Evolutionary conservation across 2,888 invertebrate species (phyloP), one percentile per base, ranked within the genome.

Genomic region (Strigamia crassipes): DNA sequence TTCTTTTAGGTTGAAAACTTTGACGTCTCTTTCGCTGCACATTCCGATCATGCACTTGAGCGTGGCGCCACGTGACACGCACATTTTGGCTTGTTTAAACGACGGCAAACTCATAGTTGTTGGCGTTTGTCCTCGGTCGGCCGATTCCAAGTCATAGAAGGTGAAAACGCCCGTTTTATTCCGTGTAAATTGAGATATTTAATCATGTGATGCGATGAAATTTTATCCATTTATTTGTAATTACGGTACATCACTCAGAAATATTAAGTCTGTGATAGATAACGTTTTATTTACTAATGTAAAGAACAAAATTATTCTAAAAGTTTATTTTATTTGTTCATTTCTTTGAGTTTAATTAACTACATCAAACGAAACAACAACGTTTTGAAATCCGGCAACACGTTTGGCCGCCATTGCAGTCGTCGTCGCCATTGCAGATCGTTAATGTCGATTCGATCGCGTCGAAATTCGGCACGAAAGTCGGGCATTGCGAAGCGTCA

Each of bases 21-120:
- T 80, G 46, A 82, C 82, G 46, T 21, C 85, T 0, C 82, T 88
- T 78, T 86, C 86, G 13, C 85, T 88, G 86, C 66, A 81, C 42
- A 27, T 81, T 38, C 81, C 81, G 8, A 51, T 81, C 9, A 12
- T 51, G 15, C 81, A 81, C 27, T 9, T 81, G 81, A 27, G 73
- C 38, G 18, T 73, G 41, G 42, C 82, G 73, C 21, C 81, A 78
- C 46, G 31, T 86, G 1, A 86, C 87, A 21, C 84, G 46, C 92
- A 92, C 85, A 88, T 92, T 81, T 86, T 92, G 83, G 91, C 90
- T 0, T 91, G 91, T 0, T 87, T 92, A 18, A 87, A 89, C 1
- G 91, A 92, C 85, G 92, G 92, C 15, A 79, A 82, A 61, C 51
- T 83, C 15, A 83, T 83, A 31, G 83, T 83, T 13, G 73, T 83